Conservation (phyloP, 2,888 invertebrate species). For the Cheiracanthium punctorium region DNA sequence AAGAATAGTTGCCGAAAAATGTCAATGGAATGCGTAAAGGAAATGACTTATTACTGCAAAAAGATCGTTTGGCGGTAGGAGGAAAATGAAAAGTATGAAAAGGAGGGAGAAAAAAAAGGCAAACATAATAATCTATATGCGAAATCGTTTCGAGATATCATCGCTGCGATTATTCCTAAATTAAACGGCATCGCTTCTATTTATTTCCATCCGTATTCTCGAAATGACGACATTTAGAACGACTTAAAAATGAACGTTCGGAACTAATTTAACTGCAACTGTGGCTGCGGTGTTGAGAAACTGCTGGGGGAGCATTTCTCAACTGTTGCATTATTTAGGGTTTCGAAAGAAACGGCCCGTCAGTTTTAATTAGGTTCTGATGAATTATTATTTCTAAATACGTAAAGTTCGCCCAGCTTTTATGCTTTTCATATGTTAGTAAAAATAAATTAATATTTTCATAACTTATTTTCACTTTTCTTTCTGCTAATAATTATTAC, state of each 20-base stretch:
- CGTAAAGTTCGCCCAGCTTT: too few species aligned
- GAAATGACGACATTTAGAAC: slow-evolving; percentile 28
- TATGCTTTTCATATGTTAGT: too few species aligned
- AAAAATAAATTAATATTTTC: too few species aligned
- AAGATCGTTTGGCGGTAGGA: slow-evolving; percentile 30
- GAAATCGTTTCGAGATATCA: slow-evolving; percentile 65
- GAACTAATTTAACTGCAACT: slow-evolving; percentile 54
- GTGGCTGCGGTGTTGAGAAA: not conserved
- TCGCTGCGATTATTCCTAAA: slow-evolving; percentile 59
- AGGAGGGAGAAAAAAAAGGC: slow-evolving; percentile 25
- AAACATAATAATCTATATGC: slow-evolving; percentile 39
- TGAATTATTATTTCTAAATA: not conserved
- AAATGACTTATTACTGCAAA: slow-evolving; percentile 63
- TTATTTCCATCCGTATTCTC: slow-evolving; percentile 27
- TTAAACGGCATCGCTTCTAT: slow-evolving; percentile 51
- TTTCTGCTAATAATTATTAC: too few species aligned
- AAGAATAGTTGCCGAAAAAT: slow-evolving; percentile 39
- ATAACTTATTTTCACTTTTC: too few species aligned
- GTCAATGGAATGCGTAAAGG: slow-evolving; percentile 56
- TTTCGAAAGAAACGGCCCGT: too few species aligned
- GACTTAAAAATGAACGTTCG: slow-evolving; percentile 49
- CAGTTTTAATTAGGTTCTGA: not conserved
- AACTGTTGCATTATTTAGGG: slow-evolving; percentile 21
- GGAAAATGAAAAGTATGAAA: slow-evolving; percentile 6
- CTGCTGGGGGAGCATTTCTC: not conserved